Evolutionary conservation across 2,797 vertebrate genomes (phyloP), one percentile per base, ranked within the genome.

Genomic region (Sebastes kiyomatsui): DNA sequence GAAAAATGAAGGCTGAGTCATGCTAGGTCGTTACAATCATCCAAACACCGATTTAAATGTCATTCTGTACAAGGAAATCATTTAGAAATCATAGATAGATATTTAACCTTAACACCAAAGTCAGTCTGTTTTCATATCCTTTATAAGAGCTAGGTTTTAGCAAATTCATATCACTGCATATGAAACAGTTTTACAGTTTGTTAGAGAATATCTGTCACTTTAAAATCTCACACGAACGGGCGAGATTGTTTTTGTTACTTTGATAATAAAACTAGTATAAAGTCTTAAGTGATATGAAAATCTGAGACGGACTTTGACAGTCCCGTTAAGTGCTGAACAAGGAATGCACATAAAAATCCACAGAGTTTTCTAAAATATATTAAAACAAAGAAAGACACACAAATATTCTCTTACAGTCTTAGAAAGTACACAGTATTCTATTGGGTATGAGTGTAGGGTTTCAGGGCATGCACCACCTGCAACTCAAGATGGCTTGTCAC

Each of bases 401-500:
- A 92, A 81, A 91, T 90, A 90, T 86, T 89, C 85, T 92, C 78
- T 91, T 91, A 91, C 73, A 88, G 83, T 90, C 73, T 92, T 72
- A 72, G 95, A 66, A 95, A 94, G 93, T 96, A 96, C 94, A 96
- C 94, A 97, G 96, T 96, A 87, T 87, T 91, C 93, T 92, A 95
- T 87, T 93, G 92, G 94, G 93, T 89, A 93, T 95, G 79, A 84
- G 71, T 83, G 78, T 84, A 66, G 79, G 84, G 78, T 90, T 86
- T 84, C 90, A 92, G 93, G 80, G 94, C 93, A 96, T 96, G 94
- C 94, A 91, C 95, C 96, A 93, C 93, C 92, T 94, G 90, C 22
- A 75, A 89, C 86, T 96, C 91, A 99, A 93, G 99, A 97, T 94
- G 97, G 98, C 96, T 99, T 99, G 97, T 99, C 99, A 88, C 98